phyloP scores from a whole-genome alignment of 2,888 invertebrate genomes.

The Marasmarcha lunaedactyla region DNA sequence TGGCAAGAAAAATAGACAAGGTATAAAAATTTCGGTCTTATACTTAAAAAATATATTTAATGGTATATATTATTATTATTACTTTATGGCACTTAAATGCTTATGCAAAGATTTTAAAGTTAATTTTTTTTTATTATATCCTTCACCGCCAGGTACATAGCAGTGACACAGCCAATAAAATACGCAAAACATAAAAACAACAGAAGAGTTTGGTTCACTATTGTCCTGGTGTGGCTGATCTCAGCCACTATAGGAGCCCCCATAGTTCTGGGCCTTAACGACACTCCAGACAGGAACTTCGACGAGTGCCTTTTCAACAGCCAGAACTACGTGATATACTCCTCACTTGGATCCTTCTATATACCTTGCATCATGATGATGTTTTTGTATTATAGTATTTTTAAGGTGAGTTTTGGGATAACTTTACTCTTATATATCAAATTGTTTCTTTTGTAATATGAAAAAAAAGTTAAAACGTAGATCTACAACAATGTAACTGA shows the following conservation, averaged over 20 bases:
- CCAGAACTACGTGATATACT: constrained; percentile 97
- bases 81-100: no score
- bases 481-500: no score
- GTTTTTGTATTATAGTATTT: constrained; percentile 96
- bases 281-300: constrained; percentile 84
- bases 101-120: no score
- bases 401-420: constrained; percentile 78
- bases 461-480: no score
- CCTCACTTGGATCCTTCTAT: constrained; percentile 97
- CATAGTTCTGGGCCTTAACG: constrained; percentile 95
- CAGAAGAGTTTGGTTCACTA: constrained; percentile 92
- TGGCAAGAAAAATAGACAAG: no score
- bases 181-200: constrained; percentile 99
- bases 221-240: constrained; percentile 95
- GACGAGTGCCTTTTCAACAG: constrained; percentile 96
- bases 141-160: constrained; percentile 90
- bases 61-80: no score
- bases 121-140: no score
- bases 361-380: constrained; percentile 99
- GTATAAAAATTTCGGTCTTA: no score
- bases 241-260: constrained; percentile 93
- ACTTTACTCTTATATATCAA: constrained; percentile 1
- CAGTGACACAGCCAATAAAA: constrained; percentile 98
- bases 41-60: no score
- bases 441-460: neutral